A percentile compares a stretch with the other conserved stretches of the same genome.
Conservation (phyloP, 2,888 invertebrate genomes). For the Thelaira solivaga region DNA sequence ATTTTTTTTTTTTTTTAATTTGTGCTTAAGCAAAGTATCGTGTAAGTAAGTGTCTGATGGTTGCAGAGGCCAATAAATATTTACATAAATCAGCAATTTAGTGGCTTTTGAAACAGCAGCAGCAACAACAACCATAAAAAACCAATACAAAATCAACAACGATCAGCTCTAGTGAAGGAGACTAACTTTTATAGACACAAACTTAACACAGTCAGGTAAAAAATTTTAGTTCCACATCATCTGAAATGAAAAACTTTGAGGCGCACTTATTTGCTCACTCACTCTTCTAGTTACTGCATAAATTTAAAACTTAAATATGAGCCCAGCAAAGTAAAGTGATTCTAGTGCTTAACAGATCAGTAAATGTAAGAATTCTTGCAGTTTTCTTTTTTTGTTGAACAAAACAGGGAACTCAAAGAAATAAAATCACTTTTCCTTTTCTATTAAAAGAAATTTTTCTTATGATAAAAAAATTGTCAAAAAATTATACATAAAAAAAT, state of each 20-base stretch:
- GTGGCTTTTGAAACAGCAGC: conserved; percentile 34
- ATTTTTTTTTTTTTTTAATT: too few relatives aligned
- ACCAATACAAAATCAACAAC: conserved; percentile 24
- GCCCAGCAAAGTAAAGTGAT: neutral
- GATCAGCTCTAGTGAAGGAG: conserved; percentile 25
- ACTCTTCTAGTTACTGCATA: too few relatives aligned
- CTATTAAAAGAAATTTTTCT: too few relatives aligned
- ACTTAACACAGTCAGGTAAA: neutral
- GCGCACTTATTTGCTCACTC: conserved; percentile 47
- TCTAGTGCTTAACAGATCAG: neutral
- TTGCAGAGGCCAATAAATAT: conserved; percentile 59
- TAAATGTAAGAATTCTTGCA: neutral
- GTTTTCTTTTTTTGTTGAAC: neutral
- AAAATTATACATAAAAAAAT: too few relatives aligned
- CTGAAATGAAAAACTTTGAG: neutral
- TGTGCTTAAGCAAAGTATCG: conserved; percentile 52
- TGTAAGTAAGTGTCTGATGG: conserved; percentile 61
- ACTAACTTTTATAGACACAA: conserved; percentile 15
- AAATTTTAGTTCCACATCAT: neutral
- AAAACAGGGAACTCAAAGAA: too few relatives aligned
- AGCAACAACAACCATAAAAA: neutral
- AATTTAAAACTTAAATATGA: neutral
- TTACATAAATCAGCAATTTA: conserved; percentile 62
- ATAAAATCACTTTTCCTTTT: too few relatives aligned
- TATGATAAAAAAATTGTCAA: too few relatives aligned